Percentiles rank a stretch among this genome's conserved stretches.
Evolutionary conservation across 2,113 vertebrate species (phyloP).

Genomic region (Micronisus gabar): DNA sequence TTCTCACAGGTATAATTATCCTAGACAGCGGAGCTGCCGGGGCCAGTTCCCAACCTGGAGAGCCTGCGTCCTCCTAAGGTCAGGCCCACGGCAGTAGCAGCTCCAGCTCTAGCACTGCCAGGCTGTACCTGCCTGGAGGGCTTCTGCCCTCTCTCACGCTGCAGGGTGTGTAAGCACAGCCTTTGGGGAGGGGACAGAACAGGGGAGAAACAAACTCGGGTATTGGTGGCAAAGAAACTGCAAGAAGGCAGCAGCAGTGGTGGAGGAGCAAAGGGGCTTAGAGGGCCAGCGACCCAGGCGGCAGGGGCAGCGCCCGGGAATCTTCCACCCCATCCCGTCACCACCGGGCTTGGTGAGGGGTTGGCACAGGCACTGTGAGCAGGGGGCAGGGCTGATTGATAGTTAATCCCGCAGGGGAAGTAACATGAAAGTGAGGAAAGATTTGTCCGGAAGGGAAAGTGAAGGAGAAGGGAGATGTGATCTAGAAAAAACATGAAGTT

Average conservation of each 20-base stretch:
- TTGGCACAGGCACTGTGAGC: not conserved
- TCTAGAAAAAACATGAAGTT: not conserved
- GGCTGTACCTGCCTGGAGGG: not conserved
- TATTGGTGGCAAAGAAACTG: not conserved
- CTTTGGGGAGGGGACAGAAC: fast-evolving
- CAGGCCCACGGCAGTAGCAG: not conserved
- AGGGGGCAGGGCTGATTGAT: not conserved
- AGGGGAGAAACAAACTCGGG: not conserved
- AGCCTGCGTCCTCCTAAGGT: not conserved
- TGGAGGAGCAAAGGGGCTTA: not conserved
- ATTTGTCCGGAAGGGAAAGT: not conserved
- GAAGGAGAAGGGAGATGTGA: not conserved
- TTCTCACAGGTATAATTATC: not conserved
- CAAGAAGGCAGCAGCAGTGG: too few species aligned
- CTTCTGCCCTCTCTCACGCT: not conserved
- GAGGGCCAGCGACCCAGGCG: not conserved
- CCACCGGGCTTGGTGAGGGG: fast-evolving
- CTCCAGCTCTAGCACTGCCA: not conserved
- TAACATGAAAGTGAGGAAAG: not conserved
- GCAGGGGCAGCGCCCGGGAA: not conserved
- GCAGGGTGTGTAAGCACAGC: not conserved
- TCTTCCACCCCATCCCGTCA: fast-evolving
- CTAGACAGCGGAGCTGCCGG: not conserved
- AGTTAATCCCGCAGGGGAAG: not conserved
- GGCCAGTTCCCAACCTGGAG: not conserved